Base-by-base conservation (phyloP, 2,113 vertebrate species). In the Calidris pygmaea region DNA sequence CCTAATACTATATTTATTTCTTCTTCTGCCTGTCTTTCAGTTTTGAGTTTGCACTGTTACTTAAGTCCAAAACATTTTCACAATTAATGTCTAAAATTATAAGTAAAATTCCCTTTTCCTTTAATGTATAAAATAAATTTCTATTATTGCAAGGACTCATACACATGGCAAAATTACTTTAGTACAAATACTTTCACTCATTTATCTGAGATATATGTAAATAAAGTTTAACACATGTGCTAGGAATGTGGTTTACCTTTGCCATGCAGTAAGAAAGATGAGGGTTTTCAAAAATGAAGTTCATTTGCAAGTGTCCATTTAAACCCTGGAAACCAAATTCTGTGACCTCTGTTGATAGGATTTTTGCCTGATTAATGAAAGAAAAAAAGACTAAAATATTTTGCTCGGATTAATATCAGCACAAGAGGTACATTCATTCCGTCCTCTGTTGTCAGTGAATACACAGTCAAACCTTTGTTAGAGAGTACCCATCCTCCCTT, bases 381-480 rank as follows among this genome's bases (percentile, higher is more conserved):
- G 79, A 67, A 85, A 66, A 66, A 75, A 87, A 55, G 34, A 48
- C 76, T 92, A 39, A 88, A 85, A 82, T 93, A 92, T 82, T 96
- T 95, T 79, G 15, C 32, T 88, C 24, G 63, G 81, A 87, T 74
- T 94, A 87, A 70, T 94, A 91, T 82, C 77, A 74, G n/a, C 74
- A 96, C 91, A 93, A 96, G 88, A 92, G 65, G 70, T 93, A 60
- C 50, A 95, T 96, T 97, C 87, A 95, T 97, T 95, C 85, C 34
- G 35, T 29, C 48, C 52, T 80, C 68, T 84, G 85, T n/a, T 95
- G 68, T 84, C 78, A 92, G 56, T 60, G 83, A 88, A 84, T 70
- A 78, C 62, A 97, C 96, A 97, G 92, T 89, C 80, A 95, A 89
- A 89, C 76, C 92, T 97, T 94, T 96, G 91, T 96, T 95, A 76